A percentile compares a stretch with the other conserved stretches of the same genome.
phyloP scores from a whole-genome alignment of 2,797 vertebrate genomes.

The Parauchenoglanis ngamensis region DNA sequence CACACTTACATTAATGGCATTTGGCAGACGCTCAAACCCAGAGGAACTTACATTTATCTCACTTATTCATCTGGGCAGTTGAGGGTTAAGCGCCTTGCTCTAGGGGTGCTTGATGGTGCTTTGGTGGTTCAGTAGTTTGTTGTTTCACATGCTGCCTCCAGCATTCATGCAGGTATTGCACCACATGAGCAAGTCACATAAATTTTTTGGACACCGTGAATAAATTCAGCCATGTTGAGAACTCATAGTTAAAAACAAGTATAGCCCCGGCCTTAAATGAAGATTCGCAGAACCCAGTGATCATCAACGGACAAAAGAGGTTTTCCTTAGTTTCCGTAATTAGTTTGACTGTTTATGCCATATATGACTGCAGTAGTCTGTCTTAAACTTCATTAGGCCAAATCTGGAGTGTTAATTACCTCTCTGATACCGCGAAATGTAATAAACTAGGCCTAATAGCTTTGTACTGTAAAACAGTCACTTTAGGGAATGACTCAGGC shows the following conservation, averaged over 20 bases:
- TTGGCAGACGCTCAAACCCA: too few species aligned
- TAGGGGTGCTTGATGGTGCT: too few species aligned
- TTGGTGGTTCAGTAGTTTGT: too few species aligned
- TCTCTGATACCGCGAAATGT: neutral
- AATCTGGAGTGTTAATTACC: neutral
- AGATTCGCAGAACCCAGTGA: neutral
- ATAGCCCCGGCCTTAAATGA: neutral
- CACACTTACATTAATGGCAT: too few species aligned
- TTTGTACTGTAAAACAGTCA: neutral
- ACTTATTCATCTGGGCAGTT: too few species aligned
- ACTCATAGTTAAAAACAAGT: neutral
- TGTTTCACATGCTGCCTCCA: too few species aligned
- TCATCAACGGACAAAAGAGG: neutral
- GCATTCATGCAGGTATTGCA: too few species aligned
- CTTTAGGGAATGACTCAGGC: neutral
- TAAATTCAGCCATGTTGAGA: neutral
- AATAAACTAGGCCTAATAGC: neutral
- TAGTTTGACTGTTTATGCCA: neutral
- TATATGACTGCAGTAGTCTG: neutral
- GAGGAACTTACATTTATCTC: too few species aligned
- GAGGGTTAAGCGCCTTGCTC: too few species aligned
- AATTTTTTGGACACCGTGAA: neutral
- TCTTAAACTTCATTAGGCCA: neutral
- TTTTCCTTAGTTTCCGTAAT: neutral
- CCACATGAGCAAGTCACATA: too few species aligned